phyloP scores from a whole-genome alignment of 2,113 vertebrate species.

The Rissa tridactyla region DNA sequence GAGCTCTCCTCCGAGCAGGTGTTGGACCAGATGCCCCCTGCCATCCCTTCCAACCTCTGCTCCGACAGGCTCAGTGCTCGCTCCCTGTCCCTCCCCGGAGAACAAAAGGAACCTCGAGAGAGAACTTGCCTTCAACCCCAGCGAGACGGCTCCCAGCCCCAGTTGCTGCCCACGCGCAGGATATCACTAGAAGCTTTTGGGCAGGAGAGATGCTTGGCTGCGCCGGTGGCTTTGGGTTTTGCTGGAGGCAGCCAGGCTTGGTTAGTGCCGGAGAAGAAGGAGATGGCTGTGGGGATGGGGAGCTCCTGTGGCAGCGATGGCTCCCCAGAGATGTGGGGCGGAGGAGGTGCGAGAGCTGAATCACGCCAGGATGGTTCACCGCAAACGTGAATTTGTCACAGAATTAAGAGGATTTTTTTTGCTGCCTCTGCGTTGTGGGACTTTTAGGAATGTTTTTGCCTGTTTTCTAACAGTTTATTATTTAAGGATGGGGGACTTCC shows the following conservation, averaged over 20 bases:
- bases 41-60: neutral
- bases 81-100: neutral
- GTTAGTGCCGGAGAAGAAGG: accelerated
- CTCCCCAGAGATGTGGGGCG: neutral
- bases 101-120: accelerated
- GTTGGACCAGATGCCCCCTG: too few relatives aligned
- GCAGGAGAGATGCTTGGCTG: neutral
- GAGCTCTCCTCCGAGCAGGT: neutral
- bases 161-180: accelerated
- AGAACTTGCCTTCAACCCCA: neutral
- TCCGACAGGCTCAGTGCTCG: accelerated
- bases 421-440: neutral
- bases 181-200: accelerated
- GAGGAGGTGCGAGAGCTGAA: constrained; percentile 12
- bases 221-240: accelerated
- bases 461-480: neutral
- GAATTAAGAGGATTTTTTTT: accelerated
- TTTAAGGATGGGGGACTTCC: neutral
- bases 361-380: neutral
- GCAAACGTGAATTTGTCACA: neutral
- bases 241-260: accelerated
- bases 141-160: neutral
- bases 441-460: neutral
- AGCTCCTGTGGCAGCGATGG: neutral
- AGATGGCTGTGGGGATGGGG: neutral